These are phyloP conservation scores for Brachyhypopomus occidentalis DNA, from an alignment of 2,113 vertebrate genomes.

Conservation along the genomic window DNA sequence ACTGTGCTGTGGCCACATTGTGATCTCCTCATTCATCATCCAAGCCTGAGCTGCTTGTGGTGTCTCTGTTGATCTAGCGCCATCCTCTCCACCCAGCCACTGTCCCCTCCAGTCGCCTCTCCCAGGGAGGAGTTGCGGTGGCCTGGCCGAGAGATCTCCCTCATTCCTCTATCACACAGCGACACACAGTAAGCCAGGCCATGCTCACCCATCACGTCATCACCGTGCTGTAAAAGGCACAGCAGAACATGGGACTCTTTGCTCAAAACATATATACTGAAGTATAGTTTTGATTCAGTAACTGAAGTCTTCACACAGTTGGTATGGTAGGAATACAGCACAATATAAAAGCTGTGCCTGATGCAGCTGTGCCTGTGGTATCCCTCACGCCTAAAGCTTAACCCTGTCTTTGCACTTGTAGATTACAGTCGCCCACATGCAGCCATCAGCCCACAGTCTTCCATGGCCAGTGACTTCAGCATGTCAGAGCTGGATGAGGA, in stretches of 20 bases:
- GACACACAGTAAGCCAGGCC: slow-evolving; percentile 71
- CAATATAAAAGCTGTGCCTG: not conserved
- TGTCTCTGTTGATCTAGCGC: slow-evolving; percentile 60
- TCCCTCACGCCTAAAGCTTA: not conserved
- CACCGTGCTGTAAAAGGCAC: not conserved
- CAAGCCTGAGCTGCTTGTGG: slow-evolving; percentile 12
- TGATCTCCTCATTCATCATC: not conserved
- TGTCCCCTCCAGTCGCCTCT: slow-evolving; percentile 59
- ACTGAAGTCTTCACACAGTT: not conserved
- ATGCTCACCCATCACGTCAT: slow-evolving; percentile 25
- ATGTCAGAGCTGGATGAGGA: slow-evolving; percentile 90
- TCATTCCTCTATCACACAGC: slow-evolving; percentile 73
- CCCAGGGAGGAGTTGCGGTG: slow-evolving; percentile 62
- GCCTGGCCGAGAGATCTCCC: slow-evolving; percentile 70
- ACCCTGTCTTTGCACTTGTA: slow-evolving; percentile 53
- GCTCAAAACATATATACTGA: not conserved
- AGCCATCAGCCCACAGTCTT: slow-evolving; percentile 92
- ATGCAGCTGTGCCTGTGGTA: not conserved
- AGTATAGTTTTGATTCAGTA: slow-evolving; percentile 17
- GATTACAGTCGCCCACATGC: slow-evolving; percentile 79
- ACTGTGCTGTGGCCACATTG: slow-evolving; percentile 1
- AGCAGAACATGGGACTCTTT: slow-evolving; percentile 4
- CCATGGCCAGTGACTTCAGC: slow-evolving; percentile 90
- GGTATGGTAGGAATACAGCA: not conserved
- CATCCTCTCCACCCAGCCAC: slow-evolving; percentile 60